A percentile compares a stretch with the other conserved stretches of the same genome.
Conservation (phyloP, 2,797 vertebrate genomes). For the Gallinago nigripennis region DNA sequence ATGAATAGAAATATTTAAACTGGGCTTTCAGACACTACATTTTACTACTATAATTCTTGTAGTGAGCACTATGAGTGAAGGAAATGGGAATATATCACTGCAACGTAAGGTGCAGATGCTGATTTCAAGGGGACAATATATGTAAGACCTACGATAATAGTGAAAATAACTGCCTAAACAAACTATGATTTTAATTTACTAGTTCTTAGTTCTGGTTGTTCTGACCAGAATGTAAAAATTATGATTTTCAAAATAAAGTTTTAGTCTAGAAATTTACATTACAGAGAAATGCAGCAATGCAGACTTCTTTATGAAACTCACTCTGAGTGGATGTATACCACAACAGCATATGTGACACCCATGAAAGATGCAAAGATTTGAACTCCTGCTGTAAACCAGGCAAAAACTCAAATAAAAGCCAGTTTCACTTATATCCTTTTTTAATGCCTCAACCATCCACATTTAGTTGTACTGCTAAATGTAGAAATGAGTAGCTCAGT, state of each 20-base stretch:
- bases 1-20: neutral
- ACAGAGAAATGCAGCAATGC: neutral
- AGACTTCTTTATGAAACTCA: neutral
- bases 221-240: neutral
- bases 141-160: neutral
- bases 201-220: neutral
- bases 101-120: neutral
- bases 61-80: neutral
- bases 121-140: neutral
- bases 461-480: neutral
- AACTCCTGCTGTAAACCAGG: neutral
- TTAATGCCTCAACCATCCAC: neutral
- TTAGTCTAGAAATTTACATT: neutral
- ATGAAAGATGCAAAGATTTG: neutral
- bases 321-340: neutral
- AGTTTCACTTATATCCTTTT: neutral
- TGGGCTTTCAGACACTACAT: rapidly evolving
- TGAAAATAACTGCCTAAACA: neutral
- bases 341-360: neutral
- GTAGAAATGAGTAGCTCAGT: neutral
- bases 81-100: neutral
- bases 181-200: neutral
- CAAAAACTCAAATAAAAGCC: neutral
- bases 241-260: neutral
- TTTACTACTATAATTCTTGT: neutral